phyloP scores from a whole-genome alignment of 2,113 vertebrate species.

The Indri indri region DNA sequence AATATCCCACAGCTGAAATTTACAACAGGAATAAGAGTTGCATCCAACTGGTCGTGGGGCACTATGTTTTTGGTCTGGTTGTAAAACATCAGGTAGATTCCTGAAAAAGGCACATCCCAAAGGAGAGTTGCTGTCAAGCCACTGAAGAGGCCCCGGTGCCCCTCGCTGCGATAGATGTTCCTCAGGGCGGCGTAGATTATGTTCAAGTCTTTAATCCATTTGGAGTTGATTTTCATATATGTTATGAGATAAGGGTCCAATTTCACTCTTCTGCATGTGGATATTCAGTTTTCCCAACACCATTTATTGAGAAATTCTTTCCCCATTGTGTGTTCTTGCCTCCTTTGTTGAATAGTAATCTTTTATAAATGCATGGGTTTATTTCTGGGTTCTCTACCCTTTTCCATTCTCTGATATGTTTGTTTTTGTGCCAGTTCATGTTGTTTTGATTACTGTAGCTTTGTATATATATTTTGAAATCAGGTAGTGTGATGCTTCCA shows the following conservation, averaged over 20 bases:
- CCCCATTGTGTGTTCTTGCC: neutral
- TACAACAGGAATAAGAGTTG: constrained; percentile 83
- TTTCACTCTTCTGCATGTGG: neutral
- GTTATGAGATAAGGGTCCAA: too few relatives aligned
- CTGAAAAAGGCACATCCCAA: too few relatives aligned
- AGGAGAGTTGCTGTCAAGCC: too few relatives aligned
- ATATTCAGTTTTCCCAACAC: neutral
- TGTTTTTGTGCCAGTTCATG: neutral
- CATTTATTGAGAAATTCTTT: neutral
- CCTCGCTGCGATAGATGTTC: too few relatives aligned
- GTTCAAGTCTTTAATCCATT: neutral
- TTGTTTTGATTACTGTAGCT: neutral
- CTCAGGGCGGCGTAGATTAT: too few relatives aligned
- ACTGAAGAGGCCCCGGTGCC: too few relatives aligned
- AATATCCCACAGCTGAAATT: constrained; percentile 93
- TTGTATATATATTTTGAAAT: neutral
- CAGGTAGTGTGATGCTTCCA: neutral
- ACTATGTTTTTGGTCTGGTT: too few relatives aligned
- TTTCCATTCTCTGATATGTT: neutral
- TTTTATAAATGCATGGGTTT: neutral
- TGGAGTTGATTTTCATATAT: neutral
- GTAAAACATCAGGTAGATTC: too few relatives aligned
- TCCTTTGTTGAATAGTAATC: neutral
- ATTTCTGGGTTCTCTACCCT: neutral
- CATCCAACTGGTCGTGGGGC: constrained; percentile 85